Base-by-base conservation (phyloP, 2,888 invertebrate species). In the Lottia scabra region DNA sequence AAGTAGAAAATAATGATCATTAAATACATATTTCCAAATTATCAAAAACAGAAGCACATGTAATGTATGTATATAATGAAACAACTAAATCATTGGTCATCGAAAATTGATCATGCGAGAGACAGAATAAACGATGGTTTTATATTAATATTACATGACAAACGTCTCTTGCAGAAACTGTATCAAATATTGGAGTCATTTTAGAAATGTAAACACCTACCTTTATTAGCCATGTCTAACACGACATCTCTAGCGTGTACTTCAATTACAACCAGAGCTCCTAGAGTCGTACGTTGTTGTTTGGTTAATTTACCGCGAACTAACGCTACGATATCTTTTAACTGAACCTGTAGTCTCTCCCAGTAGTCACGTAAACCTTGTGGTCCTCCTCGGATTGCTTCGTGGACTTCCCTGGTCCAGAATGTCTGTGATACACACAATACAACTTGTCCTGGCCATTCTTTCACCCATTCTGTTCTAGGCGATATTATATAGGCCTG, bases 381-480 rank as follows among this genome's bases (percentile, higher is more conserved):
- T 44, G 91, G 85, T 15, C 92, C 92, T 70, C 92, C 92, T 26
- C 92, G 91, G 48, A 96, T 90, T 67, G 95, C 93, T 82, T 93
- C 92, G 80, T 95, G 94, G 2, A 95, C 94, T 84, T 94, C 93
- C 2, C 92, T 89, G 2, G 95, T 95, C 96, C 96, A 96, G 87
- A 93, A 95, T 79, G 95, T 93, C 91, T 95, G 95, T 1, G 94
- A 90, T 8, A 88, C 89, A 80, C 94, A 94, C 88, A 97, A 93
- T 0, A 95, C 94, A 16, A 95, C 93, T 91, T 98, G 98, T 0
- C 97, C 97, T 0, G 98, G 97, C 97, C 97, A 98, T 63, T 93
- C 91, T 0, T 95, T 91, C 0, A 97, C 96, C 98, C 98, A 97
- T 30, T 92, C 91, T 5, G 91, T 92, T 70, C 97, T 82, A 5